Conservation (phyloP, 2,797 vertebrate species). For the Cheirogaleus major region DNA sequence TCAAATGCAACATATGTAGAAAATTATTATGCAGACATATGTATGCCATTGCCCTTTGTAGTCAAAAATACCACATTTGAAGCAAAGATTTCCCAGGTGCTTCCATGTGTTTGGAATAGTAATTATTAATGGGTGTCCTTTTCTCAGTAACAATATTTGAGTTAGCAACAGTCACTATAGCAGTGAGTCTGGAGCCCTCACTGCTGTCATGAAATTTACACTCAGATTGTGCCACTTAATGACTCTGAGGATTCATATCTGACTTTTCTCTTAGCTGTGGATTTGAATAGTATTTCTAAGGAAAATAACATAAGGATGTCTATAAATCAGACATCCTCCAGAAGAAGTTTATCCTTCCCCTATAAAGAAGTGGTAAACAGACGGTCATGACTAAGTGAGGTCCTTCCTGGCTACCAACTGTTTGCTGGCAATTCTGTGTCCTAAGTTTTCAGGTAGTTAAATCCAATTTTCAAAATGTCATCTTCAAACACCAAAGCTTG, state of each 20-base stretch:
- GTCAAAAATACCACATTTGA: constrained; percentile 2
- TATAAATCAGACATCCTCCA: constrained; percentile 35
- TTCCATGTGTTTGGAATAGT: constrained; percentile 15
- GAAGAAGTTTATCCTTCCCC: constrained; percentile 21
- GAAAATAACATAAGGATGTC: constrained; percentile 33
- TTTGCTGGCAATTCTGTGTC: constrained; percentile 49
- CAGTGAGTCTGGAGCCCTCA: neutral
- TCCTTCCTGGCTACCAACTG: constrained; percentile 47
- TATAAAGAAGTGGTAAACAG: constrained; percentile 43
- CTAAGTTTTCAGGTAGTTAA: constrained; percentile 67
- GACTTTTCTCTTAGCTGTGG: constrained; percentile 5
- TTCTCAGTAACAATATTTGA: constrained; percentile 34
- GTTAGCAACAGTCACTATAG: constrained; percentile 16
- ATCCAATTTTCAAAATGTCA: constrained; percentile 72
- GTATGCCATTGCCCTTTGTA: neutral
- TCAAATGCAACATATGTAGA: constrained; percentile 11
- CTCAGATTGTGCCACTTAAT: constrained; percentile 31
- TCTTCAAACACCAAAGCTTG: constrained; percentile 67
- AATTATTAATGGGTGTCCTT: constrained; percentile 49
- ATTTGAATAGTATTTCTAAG: constrained; percentile 40
- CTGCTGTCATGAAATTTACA: constrained; percentile 41
- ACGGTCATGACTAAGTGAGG: constrained; percentile 33
- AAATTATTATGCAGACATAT: constrained; percentile 18
- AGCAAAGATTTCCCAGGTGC: neutral
- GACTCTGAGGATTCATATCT: constrained; percentile 2